Base-by-base conservation (phyloP, 2,113 vertebrate species). In the Oncorhynchus kisutch region DNA sequence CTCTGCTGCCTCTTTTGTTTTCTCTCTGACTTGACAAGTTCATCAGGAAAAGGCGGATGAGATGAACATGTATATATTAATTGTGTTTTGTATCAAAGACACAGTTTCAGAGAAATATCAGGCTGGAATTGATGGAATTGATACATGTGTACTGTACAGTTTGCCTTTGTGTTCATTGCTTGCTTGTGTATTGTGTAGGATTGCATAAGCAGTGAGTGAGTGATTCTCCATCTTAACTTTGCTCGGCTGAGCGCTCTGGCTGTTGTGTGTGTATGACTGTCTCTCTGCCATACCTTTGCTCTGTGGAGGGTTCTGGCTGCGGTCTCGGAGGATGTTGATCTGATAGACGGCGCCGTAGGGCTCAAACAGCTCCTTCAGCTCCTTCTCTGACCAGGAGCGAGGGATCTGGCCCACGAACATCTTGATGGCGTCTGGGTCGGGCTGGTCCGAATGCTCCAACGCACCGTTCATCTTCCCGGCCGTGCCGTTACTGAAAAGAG, bases 371-470 rank as follows among this genome's bases (percentile, higher is more conserved):
- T 99, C 98, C 95, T 99, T 99, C 92, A 99, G 94, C 93, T 99
- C 98, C 93, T 99, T 99, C 95, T 99, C 98, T 9, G 97, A 97
- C 98, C 97, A 99, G 22, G 97, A 98, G 88, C 97, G 94, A 59
- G 98, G 98, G 89, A 99, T 99, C 94, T 99, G 98, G 85, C 98
- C 98, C 87, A 99, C 97, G 68, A 99, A 99, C 98, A 99, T 99
- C 95, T 99, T 99, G 95, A 99, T 99, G 94, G 97, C 97, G 88
- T 99, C 98, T 81, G 97, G 98, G 93, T 99, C 98, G 71, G 98
- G 98, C 91, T 99, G 98, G 93, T 99, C 98, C 81, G 96, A 97
- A 88, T 99, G 98, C 93, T 99, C 98, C 95, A 99, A 93, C 88
- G 97, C 95, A 85, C 98, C 98, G 86, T 99, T 99, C 98, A 99